These are phyloP conservation scores for Hirtodrosophila cameraria DNA, from an alignment of 2,888 invertebrate species.

Conservation along the genomic window DNA sequence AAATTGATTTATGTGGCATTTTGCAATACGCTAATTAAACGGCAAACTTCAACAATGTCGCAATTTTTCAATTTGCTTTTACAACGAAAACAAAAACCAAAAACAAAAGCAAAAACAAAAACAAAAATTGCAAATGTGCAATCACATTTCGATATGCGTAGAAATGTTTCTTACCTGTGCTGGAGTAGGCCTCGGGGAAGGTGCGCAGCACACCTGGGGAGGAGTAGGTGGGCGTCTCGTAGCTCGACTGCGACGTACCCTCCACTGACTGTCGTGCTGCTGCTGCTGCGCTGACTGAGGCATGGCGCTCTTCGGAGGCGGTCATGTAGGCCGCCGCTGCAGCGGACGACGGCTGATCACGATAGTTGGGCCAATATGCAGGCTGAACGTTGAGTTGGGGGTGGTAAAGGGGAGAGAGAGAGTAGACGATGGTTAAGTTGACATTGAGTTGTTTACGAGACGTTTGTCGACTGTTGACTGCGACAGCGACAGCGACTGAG, in stretches of 20 bases:
- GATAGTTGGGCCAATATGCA: conserved; percentile 83
- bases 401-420: conserved; percentile 5
- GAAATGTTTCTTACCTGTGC: conserved; percentile 80
- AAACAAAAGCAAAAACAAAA: too few species aligned
- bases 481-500: neutral
- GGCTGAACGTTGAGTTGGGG: conserved; percentile 58
- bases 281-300: conserved; percentile 78
- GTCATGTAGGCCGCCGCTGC: conserved; percentile 82
- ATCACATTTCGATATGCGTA: conserved; percentile 24
- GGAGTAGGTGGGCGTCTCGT: conserved; percentile 84
- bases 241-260: conserved; percentile 84
- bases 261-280: conserved; percentile 84
- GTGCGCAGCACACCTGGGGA: conserved; percentile 83
- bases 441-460: conserved; percentile 61
- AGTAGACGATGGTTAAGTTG: conserved; percentile 28
- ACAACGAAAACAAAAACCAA: conserved; percentile 1
- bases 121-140: too few species aligned
- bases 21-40: conserved; percentile 71
- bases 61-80: conserved; percentile 41
- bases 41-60: conserved; percentile 59
- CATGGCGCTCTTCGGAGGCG: conserved; percentile 84
- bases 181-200: conserved; percentile 84
- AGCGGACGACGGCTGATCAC: conserved; percentile 83
- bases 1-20: conserved; percentile 56
- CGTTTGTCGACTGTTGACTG: conserved; percentile 19